Evolutionary conservation across 2,888 invertebrate genomes (phyloP), one percentile per base, ranked within the genome.

Genomic region (Rutpela maculata): DNA sequence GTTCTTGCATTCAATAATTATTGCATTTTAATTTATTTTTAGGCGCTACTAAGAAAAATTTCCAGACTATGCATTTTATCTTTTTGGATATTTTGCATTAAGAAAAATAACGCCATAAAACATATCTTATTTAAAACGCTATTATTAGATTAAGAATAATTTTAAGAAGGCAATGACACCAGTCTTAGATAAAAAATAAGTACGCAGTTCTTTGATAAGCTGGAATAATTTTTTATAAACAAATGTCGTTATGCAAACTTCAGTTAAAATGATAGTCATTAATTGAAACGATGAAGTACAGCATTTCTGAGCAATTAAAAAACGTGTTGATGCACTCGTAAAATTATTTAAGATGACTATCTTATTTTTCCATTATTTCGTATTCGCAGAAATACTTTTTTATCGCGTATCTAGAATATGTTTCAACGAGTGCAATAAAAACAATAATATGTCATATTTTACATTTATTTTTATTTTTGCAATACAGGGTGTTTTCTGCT

Each of bases 111-210:
- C 5, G n/a, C 15, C 0, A 43, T 43, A 50, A 43, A 12, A 50
- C 4, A 65, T 77, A 79, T 75, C 67, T 69, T 59, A 56, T 76
- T 77, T 57, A 11, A 22, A 59, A 26, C n/a, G 26, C 63, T 70
- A 62, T 63, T 62, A 55, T 62, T 70, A 70, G 70, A 70, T 38
- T 43, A 43, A 38, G 55, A 55, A 31, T 55, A 50, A 63, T 17
- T 70, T 62, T 35, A 18, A 62, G 55, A 63, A 72, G 72, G 72
- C 72, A 72, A 63, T 72, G 72, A 72, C 72, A 63, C 72, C 63
- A 31, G 55, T 43, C 5, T 50, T 26, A 63, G 72, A 72, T 72
- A 72, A 72, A 72, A 72, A 72, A 26, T 72, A 72, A 72, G 63
- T 72, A 72, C 72, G 72, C 72, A 72, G 59, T 72, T 55, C 35